These are phyloP conservation scores for Drosophila helvetica DNA, from an alignment of 2,888 invertebrate species.

Conservation along the genomic window DNA sequence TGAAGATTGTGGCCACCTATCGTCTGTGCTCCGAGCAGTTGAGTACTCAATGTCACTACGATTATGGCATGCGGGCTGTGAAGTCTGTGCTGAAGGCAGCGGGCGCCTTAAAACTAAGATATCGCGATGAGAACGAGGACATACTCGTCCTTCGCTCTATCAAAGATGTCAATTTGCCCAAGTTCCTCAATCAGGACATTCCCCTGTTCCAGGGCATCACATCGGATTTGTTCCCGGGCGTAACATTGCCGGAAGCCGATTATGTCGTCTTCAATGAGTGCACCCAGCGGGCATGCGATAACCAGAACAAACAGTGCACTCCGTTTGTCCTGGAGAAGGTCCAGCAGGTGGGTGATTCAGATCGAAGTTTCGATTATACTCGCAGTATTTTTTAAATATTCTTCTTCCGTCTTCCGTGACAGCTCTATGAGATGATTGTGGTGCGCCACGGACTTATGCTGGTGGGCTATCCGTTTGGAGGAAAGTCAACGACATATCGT, in stretches of 20 bases:
- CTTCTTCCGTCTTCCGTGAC: constrained; percentile 69
- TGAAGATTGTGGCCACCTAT: constrained; percentile 98
- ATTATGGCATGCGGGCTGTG: constrained; percentile 98
- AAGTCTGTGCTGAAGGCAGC: constrained; percentile 96
- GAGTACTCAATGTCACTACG: constrained; percentile 96
- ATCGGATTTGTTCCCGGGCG: constrained; percentile 96
- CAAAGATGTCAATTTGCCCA: constrained; percentile 96
- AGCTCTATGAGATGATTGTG: constrained; percentile 97
- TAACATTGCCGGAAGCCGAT: constrained; percentile 91
- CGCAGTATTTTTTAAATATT: no score
- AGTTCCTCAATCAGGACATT: constrained; percentile 94
- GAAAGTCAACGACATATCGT: constrained; percentile 94
- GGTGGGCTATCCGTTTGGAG: constrained; percentile 96
- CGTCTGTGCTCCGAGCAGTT: constrained; percentile 96
- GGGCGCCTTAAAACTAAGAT: constrained; percentile 94
- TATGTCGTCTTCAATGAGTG: constrained; percentile 89
- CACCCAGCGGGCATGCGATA: constrained; percentile 87
- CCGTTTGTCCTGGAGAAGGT: constrained; percentile 94
- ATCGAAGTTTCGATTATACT: neutral
- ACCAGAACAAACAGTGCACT: constrained; percentile 92
- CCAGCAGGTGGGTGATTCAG: constrained; percentile 84
- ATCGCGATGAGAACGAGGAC: constrained; percentile 94
- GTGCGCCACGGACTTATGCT: constrained; percentile 97
- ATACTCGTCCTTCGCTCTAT: constrained; percentile 94
- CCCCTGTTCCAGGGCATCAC: constrained; percentile 97